These are phyloP conservation scores for Anaspis maculata DNA, from an alignment of 2,888 invertebrate species.

Conservation along the genomic window DNA sequence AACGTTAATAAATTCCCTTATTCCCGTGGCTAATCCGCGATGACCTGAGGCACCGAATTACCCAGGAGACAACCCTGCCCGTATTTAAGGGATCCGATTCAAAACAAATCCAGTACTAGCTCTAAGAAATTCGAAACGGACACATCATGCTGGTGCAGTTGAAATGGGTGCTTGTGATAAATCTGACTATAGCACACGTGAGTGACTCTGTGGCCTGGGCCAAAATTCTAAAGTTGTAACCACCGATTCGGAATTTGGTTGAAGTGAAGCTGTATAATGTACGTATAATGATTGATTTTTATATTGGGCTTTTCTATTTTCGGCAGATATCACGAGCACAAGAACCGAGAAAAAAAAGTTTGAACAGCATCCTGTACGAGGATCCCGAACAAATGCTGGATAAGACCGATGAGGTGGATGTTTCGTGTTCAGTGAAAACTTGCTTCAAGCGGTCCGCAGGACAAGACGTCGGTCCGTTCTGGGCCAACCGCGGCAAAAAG, in stretches of 20 bases:
- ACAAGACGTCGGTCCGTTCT: conserved; percentile 40
- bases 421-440: conserved; percentile 13
- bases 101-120: conserved; percentile 12
- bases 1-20: conserved; percentile 32
- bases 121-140: no score
- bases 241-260: conserved; percentile 1
- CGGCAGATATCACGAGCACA: no score
- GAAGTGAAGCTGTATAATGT: conserved; percentile 4
- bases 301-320: no score
- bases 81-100: conserved; percentile 17
- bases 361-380: conserved; percentile 9
- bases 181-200: conserved; percentile 21
- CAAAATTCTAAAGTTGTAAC: no score
- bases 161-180: conserved; percentile 18
- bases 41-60: conserved; percentile 30
- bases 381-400: conserved; percentile 3
- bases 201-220: no score
- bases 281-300: conserved; percentile 23
- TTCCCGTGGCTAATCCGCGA: conserved; percentile 36
- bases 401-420: conserved; percentile 20
- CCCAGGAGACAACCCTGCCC: conserved; percentile 25
- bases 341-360: conserved; percentile 23
- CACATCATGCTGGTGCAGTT: conserved; percentile 14
- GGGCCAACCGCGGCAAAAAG: conserved; percentile 46
- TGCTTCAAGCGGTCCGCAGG: conserved; percentile 26